These are phyloP conservation scores for Aplocera efformata DNA, from an alignment of 2,888 invertebrate genomes.

Conservation along the genomic window DNA sequence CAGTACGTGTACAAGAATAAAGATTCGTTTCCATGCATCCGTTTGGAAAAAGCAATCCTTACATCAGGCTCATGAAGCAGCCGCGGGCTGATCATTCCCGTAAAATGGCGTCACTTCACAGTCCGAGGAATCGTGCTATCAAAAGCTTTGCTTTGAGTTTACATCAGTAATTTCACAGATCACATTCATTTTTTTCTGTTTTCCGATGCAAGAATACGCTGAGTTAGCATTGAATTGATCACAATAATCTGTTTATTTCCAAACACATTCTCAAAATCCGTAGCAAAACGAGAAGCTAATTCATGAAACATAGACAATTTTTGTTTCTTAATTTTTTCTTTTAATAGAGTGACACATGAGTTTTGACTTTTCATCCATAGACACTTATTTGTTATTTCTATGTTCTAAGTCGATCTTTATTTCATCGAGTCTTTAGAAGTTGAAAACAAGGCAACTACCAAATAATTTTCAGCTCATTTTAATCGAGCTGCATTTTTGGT, in stretches of 20 bases:
- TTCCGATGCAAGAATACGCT: constrained; percentile 43
- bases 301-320: constrained; percentile 66
- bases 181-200: constrained; percentile 55
- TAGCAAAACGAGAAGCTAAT: constrained; percentile 74
- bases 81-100: constrained; percentile 81
- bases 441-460: too few species aligned
- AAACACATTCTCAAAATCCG: constrained; percentile 71
- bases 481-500: too few species aligned
- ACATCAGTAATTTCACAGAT: constrained; percentile 49
- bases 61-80: constrained; percentile 77
- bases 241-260: constrained; percentile 70
- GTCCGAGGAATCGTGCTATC: constrained; percentile 74
- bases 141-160: constrained; percentile 55
- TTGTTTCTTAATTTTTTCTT: constrained; percentile 50
- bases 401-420: too few species aligned
- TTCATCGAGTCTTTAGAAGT: too few species aligned
- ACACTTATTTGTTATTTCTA: too few species aligned
- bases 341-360: constrained; percentile 23
- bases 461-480: too few species aligned
- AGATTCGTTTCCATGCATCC: constrained; percentile 76
- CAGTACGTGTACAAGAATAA: constrained; percentile 75
- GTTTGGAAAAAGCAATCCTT: constrained; percentile 69
- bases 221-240: constrained; percentile 49
- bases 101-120: constrained; percentile 81
- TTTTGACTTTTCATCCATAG: too few species aligned